These are phyloP conservation scores for Neoascia interrupta DNA, from an alignment of 2,888 invertebrate species.

Conservation along the genomic window DNA sequence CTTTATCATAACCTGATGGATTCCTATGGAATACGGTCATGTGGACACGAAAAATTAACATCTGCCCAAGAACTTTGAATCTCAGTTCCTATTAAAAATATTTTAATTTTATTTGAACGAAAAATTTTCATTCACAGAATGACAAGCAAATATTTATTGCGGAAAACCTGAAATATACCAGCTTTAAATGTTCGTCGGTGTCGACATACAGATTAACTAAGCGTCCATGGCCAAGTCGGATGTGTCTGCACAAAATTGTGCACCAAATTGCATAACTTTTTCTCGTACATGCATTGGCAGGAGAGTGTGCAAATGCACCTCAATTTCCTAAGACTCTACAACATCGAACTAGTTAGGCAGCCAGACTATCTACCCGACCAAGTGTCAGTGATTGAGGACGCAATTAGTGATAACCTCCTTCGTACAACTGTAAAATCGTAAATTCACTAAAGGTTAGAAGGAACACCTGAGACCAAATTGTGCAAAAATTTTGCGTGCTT, in stretches of 20 bases:
- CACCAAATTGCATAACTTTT: not conserved
- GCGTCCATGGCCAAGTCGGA: not conserved
- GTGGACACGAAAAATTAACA: conserved; percentile 4
- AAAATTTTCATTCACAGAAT: not conserved
- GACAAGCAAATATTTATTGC: not conserved
- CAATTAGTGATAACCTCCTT: not conserved
- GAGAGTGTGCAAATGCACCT: not conserved
- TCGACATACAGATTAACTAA: no score
- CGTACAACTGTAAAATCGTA: no score
- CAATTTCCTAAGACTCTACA: not conserved
- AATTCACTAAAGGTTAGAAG: no score
- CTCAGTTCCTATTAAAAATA: not conserved
- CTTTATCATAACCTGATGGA: not conserved
- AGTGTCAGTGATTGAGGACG: not conserved
- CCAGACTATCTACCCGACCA: not conserved
- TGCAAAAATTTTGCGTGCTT: no score
- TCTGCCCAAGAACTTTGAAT: not conserved
- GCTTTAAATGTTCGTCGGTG: no score
- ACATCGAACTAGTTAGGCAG: not conserved
- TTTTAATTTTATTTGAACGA: conserved; percentile 12
- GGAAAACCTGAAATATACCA: conserved; percentile 2
- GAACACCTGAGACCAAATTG: no score
- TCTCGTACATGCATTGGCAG: not conserved
- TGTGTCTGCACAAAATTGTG: not conserved
- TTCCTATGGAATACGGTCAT: not conserved